Percentiles rank a stretch among this genome's conserved stretches.
Evolutionary conservation across 1,140 invertebrate genomes (phyloP).

Genomic region (Kradibia gibbosae): DNA sequence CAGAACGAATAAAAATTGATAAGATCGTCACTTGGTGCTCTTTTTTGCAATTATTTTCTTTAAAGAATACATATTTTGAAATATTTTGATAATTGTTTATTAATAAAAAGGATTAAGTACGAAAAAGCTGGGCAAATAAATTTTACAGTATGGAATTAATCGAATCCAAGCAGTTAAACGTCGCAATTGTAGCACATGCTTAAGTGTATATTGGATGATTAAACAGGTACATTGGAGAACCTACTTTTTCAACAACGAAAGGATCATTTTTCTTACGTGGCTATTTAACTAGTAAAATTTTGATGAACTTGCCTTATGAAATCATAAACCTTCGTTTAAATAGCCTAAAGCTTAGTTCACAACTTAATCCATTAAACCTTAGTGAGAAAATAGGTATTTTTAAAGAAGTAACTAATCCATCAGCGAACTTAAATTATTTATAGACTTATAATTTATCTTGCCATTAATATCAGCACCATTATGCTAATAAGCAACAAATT

Average conservation of each 20-base stretch:
- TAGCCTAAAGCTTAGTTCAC: not conserved
- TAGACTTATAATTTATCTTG: not conserved
- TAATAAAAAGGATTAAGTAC: not conserved
- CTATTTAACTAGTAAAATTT: not conserved
- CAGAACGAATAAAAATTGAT: constrained; percentile 3
- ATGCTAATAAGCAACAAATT: constrained; percentile 6
- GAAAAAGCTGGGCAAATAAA: not conserved
- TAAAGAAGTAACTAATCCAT: not conserved
- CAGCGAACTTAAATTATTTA: not conserved
- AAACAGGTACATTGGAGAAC: not conserved
- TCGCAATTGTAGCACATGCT: not conserved
- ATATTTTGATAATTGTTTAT: not conserved
- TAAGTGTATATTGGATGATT: not conserved
- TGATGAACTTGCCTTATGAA: constrained; percentile 6
- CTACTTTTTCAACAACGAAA: not conserved
- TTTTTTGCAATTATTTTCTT: not conserved
- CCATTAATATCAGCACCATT: not conserved
- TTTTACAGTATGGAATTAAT: not conserved
- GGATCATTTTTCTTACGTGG: not conserved
- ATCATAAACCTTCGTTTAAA: constrained; percentile 7
- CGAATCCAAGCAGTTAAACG: not conserved
- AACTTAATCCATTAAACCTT: not conserved
- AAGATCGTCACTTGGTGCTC: constrained; percentile 14
- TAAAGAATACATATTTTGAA: not conserved
- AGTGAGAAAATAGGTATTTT: not conserved